phyloP scores from a whole-genome alignment of 35 echinoderm and acorn worm species.

The Apostichopus californicus region DNA sequence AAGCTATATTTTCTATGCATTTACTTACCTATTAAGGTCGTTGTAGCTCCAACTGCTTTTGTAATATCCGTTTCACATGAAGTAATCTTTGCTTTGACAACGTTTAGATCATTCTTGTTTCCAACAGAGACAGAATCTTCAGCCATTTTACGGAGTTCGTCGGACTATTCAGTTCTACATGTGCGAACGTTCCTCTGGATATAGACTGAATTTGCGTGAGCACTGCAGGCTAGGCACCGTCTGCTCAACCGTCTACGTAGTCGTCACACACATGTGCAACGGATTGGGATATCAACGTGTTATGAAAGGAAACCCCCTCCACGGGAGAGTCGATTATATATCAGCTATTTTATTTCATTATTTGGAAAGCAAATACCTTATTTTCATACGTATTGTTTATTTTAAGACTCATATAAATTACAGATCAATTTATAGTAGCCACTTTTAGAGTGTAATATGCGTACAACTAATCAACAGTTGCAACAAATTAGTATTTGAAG shows the following conservation, averaged over 20 bases:
- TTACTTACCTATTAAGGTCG: neutral
- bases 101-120: conserved; percentile 9
- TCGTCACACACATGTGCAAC: neutral
- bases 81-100: neutral
- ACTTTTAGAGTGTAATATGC: too few species aligned
- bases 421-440: too few species aligned
- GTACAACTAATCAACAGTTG: too few species aligned
- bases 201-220: neutral
- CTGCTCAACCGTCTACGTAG: neutral
- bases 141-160: conserved; percentile 18
- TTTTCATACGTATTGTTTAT: too few species aligned
- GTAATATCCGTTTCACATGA: neutral
- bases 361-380: too few species aligned
- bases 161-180: neutral
- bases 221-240: neutral
- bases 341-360: too few species aligned
- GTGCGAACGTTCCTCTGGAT: neutral
- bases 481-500: too few species aligned
- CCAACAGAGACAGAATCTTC: conserved; percentile 26
- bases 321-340: too few species aligned
- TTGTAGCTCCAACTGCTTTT: neutral
- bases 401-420: too few species aligned
- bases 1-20: neutral
- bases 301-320: too few species aligned
- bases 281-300: neutral